These are phyloP conservation scores for Danaus chrysippus DNA, from an alignment of 2,888 invertebrate genomes.

Conservation along the genomic window DNA sequence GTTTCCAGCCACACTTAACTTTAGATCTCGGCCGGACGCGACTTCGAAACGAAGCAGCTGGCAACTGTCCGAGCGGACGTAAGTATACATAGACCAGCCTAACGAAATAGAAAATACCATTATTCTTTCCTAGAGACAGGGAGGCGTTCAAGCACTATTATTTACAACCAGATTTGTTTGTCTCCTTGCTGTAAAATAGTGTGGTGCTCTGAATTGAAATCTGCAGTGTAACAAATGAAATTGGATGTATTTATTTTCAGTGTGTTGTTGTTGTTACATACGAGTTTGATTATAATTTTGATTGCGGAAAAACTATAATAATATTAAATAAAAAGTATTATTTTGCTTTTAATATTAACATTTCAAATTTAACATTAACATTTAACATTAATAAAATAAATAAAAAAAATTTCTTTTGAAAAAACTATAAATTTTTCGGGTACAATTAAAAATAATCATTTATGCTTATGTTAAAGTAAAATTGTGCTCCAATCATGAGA, in stretches of 20 bases:
- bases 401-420: no score
- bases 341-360: no score
- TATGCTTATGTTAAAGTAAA: no score
- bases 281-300: no score
- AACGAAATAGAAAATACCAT: slow-evolving; percentile 78
- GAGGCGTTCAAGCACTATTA: slow-evolving; percentile 73
- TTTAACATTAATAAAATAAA: no score
- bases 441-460: no score
- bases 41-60: slow-evolving; percentile 61
- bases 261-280: slow-evolving; percentile 1
- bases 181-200: slow-evolving; percentile 54
- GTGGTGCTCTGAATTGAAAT: slow-evolving; percentile 10
- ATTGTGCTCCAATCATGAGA: no score
- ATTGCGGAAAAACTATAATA: no score
- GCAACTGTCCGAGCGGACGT: slow-evolving; percentile 69
- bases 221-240: not conserved
- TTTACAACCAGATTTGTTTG: slow-evolving; percentile 71
- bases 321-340: no score
- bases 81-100: slow-evolving; percentile 64
- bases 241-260: not conserved
- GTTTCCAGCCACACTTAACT: slow-evolving; percentile 52
- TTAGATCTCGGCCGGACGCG: slow-evolving; percentile 54
- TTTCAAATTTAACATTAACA: no score
- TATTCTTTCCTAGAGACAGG: slow-evolving; percentile 73
- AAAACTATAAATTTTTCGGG: no score